Base-by-base conservation (phyloP, 2,113 vertebrate species). In the Bungarus multicinctus region DNA sequence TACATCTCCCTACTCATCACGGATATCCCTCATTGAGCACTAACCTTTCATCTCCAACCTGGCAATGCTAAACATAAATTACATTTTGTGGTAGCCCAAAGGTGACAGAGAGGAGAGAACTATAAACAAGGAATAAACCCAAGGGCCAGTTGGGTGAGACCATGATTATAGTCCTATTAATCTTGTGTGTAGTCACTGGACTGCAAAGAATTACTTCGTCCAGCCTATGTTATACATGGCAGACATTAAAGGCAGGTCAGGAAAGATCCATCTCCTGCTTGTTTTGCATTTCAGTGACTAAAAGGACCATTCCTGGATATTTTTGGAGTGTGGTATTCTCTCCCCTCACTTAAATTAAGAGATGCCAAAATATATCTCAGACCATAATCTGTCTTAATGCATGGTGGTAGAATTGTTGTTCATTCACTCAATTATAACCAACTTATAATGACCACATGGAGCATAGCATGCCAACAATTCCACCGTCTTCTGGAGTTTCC, bases 151-250 rank as follows among this genome's bases (percentile, higher is more conserved):
- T 97, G 95, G 98, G 98, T 98, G 98, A 98, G 98, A 95, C 97
- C 98, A 98, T 98, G 98, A 99, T 99, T 99, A 99, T 93, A 98
- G 97, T 97, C 97, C 97, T 98, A 99, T 99, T 99, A 98, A 99
- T 99, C 98, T 99, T 96, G 92, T 97, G 97, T 98, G 98, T 98
- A 98, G 98, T 98, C 98, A 98, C 97, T 95, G 97, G 95, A 96
- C 97, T 98, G 98, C 98, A 99, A 98, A 99, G 98, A 99, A 98
- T 99, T 98, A 98, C 98, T 98, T 97, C 97, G 98, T 97, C 98
- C 98, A 98, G 98, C 97, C 97, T 97, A 96, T 97, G 97, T 96
- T 98, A 98, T 97, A 98, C 97, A 98, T 97, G 98, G 98, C 97
- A 96, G 97, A 96, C 97, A 97, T 96, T 97, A 97, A 98, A 97